Evolutionary conservation across 2,797 vertebrate species (phyloP), one percentile per base, ranked within the genome.

Genomic region (Sebastolobus alascanus): DNA sequence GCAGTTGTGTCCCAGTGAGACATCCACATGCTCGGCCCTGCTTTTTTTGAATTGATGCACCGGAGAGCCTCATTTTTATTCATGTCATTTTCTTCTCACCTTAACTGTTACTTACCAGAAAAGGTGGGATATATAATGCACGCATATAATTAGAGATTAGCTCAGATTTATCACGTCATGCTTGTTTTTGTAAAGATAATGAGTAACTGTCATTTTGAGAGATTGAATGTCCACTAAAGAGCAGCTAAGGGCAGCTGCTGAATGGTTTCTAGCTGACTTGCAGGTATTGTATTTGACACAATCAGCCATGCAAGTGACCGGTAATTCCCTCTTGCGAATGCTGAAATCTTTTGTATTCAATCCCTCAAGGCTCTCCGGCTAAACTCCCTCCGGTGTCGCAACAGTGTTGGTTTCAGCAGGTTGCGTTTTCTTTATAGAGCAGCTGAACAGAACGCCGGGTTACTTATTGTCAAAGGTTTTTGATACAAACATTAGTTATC

Each of bases 1-100:
- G 78, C 90, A 89, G 81, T 88, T 88, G 79, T 92, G 79, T 89
- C 77, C 82, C 90, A 88, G 64, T 56, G 59, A 92, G 87, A 71
- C 63, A 52, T 80, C 75, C 58, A 68, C 35, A 46, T 29, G 10
- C 25, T 75, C 20, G 0, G 20, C 59, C 56, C 54, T 59, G 37
- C 71, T 66, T n/a, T 50, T 50, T 29, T 40, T 27, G 13, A 74
- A 67, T 77, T 11, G 13, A 68, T 59, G 14, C 1, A 14, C 3
- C 60, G 1, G 0, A 37, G 31, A 50, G 43, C 68, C 37, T 64
- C 20, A 71, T 71, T 77, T 68, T 77, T 46, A 75, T 80, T 58
- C n/a, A 12, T 18, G 22, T 29, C 7, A n/a, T 68, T 69, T 70
- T 35, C 12, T 10, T 37, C 13, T 68, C 43, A 29, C 25, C 31